These are phyloP conservation scores for Lepidurus apus DNA, from an alignment of 1,140 invertebrate species.

Conservation along the genomic window DNA sequence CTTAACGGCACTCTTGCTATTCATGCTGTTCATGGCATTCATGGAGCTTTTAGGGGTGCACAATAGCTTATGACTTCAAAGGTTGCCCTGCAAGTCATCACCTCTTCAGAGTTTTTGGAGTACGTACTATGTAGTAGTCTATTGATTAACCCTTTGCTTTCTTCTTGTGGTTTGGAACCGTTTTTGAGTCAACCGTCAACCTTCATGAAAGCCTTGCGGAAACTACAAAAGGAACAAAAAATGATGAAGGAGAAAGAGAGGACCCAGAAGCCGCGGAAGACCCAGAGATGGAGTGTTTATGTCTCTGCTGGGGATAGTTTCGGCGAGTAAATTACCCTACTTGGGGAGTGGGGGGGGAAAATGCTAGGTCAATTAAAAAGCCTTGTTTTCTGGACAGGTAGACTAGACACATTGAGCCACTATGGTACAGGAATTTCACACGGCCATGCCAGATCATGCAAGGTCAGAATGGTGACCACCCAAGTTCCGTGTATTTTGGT, in stretches of 20 bases:
- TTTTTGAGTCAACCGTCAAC: background rate
- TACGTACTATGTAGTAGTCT: background rate
- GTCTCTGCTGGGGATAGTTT: constrained; percentile 10
- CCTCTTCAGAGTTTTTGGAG: background rate
- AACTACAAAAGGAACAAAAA: too few relatives aligned
- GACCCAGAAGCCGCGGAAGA: background rate
- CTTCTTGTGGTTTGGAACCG: background rate
- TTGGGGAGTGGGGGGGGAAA: background rate
- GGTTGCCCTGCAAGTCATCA: background rate
- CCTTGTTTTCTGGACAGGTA: background rate
- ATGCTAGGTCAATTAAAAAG: background rate
- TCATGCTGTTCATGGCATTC: too few relatives aligned
- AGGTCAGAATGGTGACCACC: background rate
- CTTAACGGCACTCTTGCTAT: too few relatives aligned
- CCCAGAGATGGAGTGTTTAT: background rate
- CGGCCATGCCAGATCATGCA: background rate
- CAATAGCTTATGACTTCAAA: constrained; percentile 12
- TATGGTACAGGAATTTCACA: constrained; percentile 12
- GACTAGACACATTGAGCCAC: background rate
- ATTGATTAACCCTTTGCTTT: constrained; percentile 22
- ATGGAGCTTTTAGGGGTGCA: background rate
- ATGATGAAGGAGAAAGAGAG: background rate
- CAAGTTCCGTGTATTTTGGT: background rate
- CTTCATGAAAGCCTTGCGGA: background rate
- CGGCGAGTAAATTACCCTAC: background rate